Percentiles rank a stretch among this genome's conserved stretches.
These are phyloP conservation scores for Neosalanx taihuensis DNA, from an alignment of 2,797 vertebrate species.

Conservation along the genomic window DNA sequence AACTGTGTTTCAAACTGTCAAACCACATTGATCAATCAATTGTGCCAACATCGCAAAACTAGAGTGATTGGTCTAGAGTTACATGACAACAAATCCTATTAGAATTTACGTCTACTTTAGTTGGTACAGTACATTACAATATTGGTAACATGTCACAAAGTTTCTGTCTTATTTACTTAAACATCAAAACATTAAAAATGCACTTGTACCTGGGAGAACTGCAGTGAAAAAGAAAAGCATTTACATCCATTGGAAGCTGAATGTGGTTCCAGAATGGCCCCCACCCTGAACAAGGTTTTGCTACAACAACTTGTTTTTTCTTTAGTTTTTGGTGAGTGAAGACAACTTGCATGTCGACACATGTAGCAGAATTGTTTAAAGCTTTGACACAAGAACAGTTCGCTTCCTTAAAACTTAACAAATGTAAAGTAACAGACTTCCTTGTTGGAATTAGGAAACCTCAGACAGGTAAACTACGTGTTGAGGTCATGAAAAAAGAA, in stretches of 20 bases:
- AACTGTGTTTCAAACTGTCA: constrained; percentile 13
- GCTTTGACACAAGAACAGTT: constrained; percentile 17
- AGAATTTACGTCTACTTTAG: constrained; percentile 13
- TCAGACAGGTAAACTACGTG: neutral
- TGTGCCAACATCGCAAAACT: neutral
- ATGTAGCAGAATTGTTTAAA: constrained; percentile 3
- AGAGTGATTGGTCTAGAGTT: constrained; percentile 26
- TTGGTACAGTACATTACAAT: constrained; percentile 21
- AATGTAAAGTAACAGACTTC: constrained; percentile 4
- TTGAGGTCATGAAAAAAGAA: neutral
- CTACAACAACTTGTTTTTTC: neutral
- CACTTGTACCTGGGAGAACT: constrained; percentile 11
- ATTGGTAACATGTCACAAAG: constrained; percentile 21
- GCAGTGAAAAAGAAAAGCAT: constrained; percentile 26
- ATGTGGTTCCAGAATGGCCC: neutral
- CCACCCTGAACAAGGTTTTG: neutral
- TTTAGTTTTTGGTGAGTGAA: neutral
- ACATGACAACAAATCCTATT: constrained; percentile 22
- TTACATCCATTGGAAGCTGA: constrained; percentile 27
- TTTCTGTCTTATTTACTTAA: constrained; percentile 9
- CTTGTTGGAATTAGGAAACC: neutral
- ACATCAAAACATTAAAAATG: constrained; percentile 7
- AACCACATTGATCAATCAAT: constrained; percentile 21
- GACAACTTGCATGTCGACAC: neutral
- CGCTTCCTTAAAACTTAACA: neutral